Percentiles rank a stretch among this genome's conserved stretches.
These are phyloP conservation scores for Siphlonurus alternatus DNA, from an alignment of 2,888 invertebrate genomes.

Conservation along the genomic window DNA sequence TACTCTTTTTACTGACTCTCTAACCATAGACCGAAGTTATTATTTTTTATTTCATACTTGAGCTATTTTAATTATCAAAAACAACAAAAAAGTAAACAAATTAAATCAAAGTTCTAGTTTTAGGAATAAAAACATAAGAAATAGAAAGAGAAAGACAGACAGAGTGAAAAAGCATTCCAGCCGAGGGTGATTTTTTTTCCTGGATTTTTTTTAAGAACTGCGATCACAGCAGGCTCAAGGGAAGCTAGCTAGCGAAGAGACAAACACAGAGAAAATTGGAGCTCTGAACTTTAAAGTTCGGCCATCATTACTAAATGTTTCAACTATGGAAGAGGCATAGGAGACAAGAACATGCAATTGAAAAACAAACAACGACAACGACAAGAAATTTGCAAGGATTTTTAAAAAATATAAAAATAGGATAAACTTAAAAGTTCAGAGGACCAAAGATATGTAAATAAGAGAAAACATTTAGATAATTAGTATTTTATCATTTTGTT, in stretches of 20 bases:
- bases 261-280: background rate
- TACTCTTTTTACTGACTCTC: too few relatives aligned
- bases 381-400: background rate
- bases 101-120: constrained; percentile 24
- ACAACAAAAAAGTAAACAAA: too few relatives aligned
- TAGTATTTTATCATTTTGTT: background rate
- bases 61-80: too few relatives aligned
- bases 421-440: background rate
- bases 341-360: background rate
- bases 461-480: background rate
- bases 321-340: background rate
- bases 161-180: background rate
- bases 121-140: constrained; percentile 20
- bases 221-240: background rate
- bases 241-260: background rate
- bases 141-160: background rate
- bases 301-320: background rate
- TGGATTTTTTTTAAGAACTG: too few relatives aligned
- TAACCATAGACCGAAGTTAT: too few relatives aligned
- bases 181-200: background rate
- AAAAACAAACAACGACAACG: background rate
- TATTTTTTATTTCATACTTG: too few relatives aligned
- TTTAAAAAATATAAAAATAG: background rate
- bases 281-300: background rate
- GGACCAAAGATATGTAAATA: background rate